phyloP scores from a whole-genome alignment of 2,888 invertebrate genomes.

The Lochmaea capreae region DNA sequence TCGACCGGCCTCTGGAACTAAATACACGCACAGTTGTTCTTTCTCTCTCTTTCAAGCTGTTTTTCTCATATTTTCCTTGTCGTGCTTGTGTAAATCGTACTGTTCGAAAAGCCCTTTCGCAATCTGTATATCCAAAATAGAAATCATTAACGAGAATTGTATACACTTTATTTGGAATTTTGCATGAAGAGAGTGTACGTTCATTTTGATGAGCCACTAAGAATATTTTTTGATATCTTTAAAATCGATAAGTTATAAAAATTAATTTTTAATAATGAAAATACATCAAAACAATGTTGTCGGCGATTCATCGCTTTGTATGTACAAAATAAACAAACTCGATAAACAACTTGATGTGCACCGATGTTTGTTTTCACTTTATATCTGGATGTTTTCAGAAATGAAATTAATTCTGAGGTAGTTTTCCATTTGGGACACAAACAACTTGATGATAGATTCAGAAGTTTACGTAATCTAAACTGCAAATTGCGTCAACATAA shows the following conservation, averaged over 20 bases:
- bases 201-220: too few relatives aligned
- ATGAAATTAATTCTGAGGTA: conserved; percentile 8
- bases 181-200: too few relatives aligned
- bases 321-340: not conserved
- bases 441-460: conserved; percentile 2
- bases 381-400: not conserved
- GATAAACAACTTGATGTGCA: conserved; percentile 3
- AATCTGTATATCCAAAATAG: too few relatives aligned
- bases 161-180: too few relatives aligned
- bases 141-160: too few relatives aligned
- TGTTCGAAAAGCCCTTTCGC: too few relatives aligned
- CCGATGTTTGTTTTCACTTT: conserved; percentile 8
- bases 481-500: conserved; percentile 2
- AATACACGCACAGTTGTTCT: too few relatives aligned
- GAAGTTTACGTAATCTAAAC: not conserved
- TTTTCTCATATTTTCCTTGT: too few relatives aligned
- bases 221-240: too few relatives aligned
- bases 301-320: not conserved
- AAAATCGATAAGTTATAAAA: not conserved
- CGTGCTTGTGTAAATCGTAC: too few relatives aligned
- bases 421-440: conserved; percentile 6
- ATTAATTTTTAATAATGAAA: conserved; percentile 1
- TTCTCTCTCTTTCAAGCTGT: too few relatives aligned
- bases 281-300: not conserved
- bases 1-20: too few relatives aligned